Percentiles rank a stretch among this genome's conserved stretches.
These are phyloP conservation scores for Thaumetopoea pityocampa DNA, from an alignment of 1,140 invertebrate species.

Conservation along the genomic window DNA sequence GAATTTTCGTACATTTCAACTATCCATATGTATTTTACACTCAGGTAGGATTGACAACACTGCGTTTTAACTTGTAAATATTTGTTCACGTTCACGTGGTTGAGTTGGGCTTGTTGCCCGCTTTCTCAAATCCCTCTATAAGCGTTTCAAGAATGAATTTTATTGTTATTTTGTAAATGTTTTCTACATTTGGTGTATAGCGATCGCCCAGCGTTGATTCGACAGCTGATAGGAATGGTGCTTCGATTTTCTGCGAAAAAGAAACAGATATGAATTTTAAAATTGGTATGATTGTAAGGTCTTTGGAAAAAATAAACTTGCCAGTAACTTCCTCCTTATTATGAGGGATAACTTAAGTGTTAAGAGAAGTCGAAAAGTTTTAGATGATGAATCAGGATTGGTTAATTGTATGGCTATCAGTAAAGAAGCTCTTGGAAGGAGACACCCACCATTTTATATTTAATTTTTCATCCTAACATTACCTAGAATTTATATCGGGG, in stretches of 20 bases:
- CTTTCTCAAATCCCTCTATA: slow-evolving; percentile 86
- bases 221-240: slow-evolving; percentile 91
- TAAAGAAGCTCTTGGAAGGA: too few species aligned
- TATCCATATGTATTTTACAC: slow-evolving; percentile 3
- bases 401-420: too few species aligned
- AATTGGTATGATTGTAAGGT: too few species aligned
- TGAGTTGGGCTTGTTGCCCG: slow-evolving; percentile 37
- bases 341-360: too few species aligned
- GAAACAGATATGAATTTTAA: neutral
- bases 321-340: too few species aligned
- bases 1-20: neutral
- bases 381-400: too few species aligned
- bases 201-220: slow-evolving; percentile 89
- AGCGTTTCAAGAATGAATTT: slow-evolving; percentile 93
- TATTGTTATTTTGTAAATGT: slow-evolving; percentile 93
- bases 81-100: slow-evolving; percentile 46
- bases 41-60: neutral
- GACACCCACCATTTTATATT: too few species aligned
- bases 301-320: too few species aligned
- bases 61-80: slow-evolving; percentile 10
- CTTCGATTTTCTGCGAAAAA: slow-evolving; percentile 88
- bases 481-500: too few species aligned
- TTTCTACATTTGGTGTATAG: slow-evolving; percentile 94
- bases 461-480: too few species aligned
- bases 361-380: too few species aligned